Evolutionary conservation across 1,140 invertebrate species (phyloP).

Genomic region (Sycophaga agraensis): DNA sequence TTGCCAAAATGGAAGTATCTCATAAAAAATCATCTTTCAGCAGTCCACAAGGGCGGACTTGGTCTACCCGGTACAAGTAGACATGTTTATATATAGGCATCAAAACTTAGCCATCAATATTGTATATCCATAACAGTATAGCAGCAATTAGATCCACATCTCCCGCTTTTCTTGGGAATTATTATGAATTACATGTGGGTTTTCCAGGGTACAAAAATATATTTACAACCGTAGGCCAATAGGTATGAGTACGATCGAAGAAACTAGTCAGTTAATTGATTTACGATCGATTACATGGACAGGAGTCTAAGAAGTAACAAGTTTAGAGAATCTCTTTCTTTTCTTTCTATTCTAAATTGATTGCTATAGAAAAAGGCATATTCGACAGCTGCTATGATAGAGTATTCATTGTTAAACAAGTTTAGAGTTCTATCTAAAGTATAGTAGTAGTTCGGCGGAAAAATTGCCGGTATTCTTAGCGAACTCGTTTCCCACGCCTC

Average conservation of each 20-base stretch:
- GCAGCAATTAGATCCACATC: not conserved
- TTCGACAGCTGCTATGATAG: not conserved
- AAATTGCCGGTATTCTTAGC: not conserved
- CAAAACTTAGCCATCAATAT: not conserved
- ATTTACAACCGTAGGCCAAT: constrained; percentile 23
- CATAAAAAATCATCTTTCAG: constrained; percentile 16
- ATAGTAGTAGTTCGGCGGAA: not conserved
- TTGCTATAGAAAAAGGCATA: constrained; percentile 9
- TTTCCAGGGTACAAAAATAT: constrained; percentile 32
- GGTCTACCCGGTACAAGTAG: not conserved
- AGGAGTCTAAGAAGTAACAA: not conserved
- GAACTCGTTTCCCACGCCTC: not conserved
- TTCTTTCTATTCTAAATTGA: no score
- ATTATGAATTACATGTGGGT: not conserved
- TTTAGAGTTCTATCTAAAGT: not conserved
- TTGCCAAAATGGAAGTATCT: not conserved
- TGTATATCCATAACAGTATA: not conserved
- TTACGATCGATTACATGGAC: not conserved
- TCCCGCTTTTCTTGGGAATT: not conserved
- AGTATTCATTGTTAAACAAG: not conserved
- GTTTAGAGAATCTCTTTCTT: no score
- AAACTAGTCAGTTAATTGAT: not conserved
- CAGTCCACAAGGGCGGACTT: not conserved
- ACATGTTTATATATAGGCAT: not conserved
- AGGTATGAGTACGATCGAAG: not conserved